Evolutionary conservation across 1,140 invertebrate species (phyloP), one percentile per base, ranked within the genome.

Genomic region (Aphelinus atriplicis): DNA sequence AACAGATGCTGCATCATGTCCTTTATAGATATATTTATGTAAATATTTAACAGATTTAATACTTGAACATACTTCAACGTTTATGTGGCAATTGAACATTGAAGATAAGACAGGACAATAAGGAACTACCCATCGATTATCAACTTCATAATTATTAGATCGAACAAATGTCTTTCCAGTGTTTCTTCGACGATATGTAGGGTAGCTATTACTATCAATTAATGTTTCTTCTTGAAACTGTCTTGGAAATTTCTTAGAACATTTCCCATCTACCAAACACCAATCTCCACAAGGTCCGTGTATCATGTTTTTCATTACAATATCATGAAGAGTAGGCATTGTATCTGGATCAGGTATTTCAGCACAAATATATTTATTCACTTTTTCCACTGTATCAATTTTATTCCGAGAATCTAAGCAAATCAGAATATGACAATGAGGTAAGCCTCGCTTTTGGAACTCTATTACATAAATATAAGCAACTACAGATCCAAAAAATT

Each of bases 261-360:
- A 87, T 67, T 82, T 78, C 46, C 78, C 81, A 70, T 82, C 68
- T 47, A 50, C 58, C 81, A 85, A 83, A 70, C 86, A 87, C 4
- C 83, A 81, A 57, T 80, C 66, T n/a, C 74, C 77, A 64, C 80
- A 80, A 4, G 75, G 77, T 45, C 80, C 79, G 77, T 83, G 78
- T 71, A 89, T 87, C 87, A 88, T 87, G 64, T 83, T 83, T 64
- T 61, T 80, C 43, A 72, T n/a, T n/a, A 84, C 77, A 69, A 82
- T 79, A n/a, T 82, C 80, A 81, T 80, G 81, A 26, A 88, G 68
- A 56, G 65, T n/a, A 53, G 83, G 82, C 81, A 90, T 83, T 65
- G 56, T 78, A 71, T 58, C 47, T 53, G 62, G 75, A 84, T 90
- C 84, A 4, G 89, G 88, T 72, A 91, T 84, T 82, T 91, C 89